Percentiles rank a stretch among this genome's conserved stretches.
phyloP scores from a whole-genome alignment of 2,797 vertebrate genomes.

The Discoglossus pictus region DNA sequence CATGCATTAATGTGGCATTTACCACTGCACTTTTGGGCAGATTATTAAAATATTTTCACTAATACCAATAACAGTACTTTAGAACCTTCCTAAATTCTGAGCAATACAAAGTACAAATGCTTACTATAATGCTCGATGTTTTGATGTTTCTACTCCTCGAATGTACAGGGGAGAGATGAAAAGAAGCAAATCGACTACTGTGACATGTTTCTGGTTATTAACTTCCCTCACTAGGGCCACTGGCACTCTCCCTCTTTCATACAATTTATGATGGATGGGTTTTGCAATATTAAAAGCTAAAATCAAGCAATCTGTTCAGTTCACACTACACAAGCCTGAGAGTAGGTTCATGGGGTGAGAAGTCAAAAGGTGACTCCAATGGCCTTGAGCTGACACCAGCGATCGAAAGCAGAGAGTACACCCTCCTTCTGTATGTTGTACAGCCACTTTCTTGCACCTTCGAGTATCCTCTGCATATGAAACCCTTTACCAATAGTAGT shows the following conservation, averaged over 20 bases:
- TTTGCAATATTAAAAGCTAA: background rate
- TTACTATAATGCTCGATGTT: too few relatives aligned
- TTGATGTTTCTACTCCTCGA: too few relatives aligned
- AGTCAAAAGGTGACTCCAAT: conserved; percentile 37
- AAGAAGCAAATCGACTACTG: too few relatives aligned
- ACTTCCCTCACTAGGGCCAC: background rate
- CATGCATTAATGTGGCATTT: too few relatives aligned
- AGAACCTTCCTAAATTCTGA: too few relatives aligned
- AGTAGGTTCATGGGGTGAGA: conserved; percentile 30
- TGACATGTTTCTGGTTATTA: background rate
- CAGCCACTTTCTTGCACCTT: background rate
- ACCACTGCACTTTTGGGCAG: too few relatives aligned
- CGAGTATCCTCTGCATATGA: background rate
- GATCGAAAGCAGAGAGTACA: background rate
- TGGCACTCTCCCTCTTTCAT: background rate
- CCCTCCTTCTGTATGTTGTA: background rate
- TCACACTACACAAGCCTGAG: conserved; percentile 20
- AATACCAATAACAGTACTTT: too few relatives aligned
- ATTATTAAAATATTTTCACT: too few relatives aligned
- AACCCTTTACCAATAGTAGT: background rate
- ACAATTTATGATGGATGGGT: background rate
- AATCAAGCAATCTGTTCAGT: conserved; percentile 11
- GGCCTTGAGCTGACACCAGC: conserved; percentile 18
- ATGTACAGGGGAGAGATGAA: too few relatives aligned
- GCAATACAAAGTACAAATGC: too few relatives aligned